phyloP scores from a whole-genome alignment of 53 echinoderm and acorn worm genomes.

The Stichopus horrens region DNA sequence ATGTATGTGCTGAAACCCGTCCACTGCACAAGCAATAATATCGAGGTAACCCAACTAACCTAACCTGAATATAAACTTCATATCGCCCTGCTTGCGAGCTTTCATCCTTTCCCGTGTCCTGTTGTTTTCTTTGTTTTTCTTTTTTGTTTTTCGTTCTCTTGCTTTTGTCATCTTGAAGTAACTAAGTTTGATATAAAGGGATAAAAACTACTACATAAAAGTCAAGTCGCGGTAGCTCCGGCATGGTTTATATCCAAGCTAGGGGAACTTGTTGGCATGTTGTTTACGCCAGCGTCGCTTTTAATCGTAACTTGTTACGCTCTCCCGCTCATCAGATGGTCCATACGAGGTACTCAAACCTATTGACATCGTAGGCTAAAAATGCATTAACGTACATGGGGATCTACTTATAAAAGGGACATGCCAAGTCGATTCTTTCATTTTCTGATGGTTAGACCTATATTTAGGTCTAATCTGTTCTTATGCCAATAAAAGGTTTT shows the following conservation, averaged over 20 bases:
- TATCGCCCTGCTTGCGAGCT: neutral
- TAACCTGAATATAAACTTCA: neutral
- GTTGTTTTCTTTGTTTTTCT: neutral
- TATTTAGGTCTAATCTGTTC: too few relatives aligned
- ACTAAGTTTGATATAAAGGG: conserved; percentile 8
- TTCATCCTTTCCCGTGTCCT: too few relatives aligned
- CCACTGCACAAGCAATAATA: too few relatives aligned
- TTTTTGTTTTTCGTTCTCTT: neutral
- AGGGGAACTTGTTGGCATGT: conserved; percentile 1
- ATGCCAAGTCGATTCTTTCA: too few relatives aligned
- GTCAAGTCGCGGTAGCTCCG: neutral
- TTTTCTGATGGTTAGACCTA: too few relatives aligned
- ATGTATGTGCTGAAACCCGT: too few relatives aligned
- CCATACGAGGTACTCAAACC: neutral
- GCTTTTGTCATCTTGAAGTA: conserved; percentile 1
- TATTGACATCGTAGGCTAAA: too few relatives aligned
- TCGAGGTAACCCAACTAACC: neutral
- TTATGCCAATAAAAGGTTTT: too few relatives aligned
- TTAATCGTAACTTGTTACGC: neutral
- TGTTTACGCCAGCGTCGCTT: neutral
- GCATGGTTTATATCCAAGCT: conserved; percentile 2
- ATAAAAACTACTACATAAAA: conserved; percentile 6
- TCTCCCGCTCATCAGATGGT: neutral
- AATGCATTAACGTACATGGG: too few relatives aligned
- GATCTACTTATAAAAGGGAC: too few relatives aligned